Percentiles rank a stretch among this genome's conserved stretches.
Evolutionary conservation across 1,140 invertebrate species (phyloP).

Genomic region (Hycleus phaleratus): DNA sequence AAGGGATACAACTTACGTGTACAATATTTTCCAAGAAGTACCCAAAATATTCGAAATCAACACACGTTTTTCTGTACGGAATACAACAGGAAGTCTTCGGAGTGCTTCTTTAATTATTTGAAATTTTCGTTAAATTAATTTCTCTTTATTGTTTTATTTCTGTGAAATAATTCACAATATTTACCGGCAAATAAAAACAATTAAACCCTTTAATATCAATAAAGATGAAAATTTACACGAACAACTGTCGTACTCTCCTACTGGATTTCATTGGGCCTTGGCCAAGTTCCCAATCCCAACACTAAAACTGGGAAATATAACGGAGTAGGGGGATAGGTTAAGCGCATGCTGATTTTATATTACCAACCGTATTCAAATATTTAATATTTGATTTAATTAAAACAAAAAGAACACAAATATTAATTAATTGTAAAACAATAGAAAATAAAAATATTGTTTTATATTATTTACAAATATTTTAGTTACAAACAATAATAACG

Average conservation of each 20-base stretch:
- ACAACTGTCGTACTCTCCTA: neutral
- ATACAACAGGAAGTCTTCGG: neutral
- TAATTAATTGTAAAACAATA: too few species aligned
- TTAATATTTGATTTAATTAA: too few species aligned
- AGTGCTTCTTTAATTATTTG: neutral
- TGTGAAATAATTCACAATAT: neutral
- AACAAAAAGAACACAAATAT: too few species aligned
- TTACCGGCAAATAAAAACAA: neutral
- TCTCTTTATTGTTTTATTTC: too few species aligned
- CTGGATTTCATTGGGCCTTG: constrained; percentile 8
- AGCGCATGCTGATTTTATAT: constrained; percentile 3
- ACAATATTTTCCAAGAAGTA: constrained; percentile 13
- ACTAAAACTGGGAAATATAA: constrained; percentile 7
- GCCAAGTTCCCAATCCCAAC: constrained; percentile 9
- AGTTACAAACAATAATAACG: too few species aligned
- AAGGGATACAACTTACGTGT: constrained; percentile 6
- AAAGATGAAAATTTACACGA: neutral
- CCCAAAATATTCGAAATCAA: constrained; percentile 3
- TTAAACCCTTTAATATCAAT: neutral
- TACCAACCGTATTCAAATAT: neutral
- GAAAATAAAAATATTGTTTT: too few species aligned
- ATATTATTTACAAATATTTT: too few species aligned
- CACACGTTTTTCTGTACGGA: constrained; percentile 4
- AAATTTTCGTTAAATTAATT: neutral
- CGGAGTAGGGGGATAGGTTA: constrained; percentile 5